A percentile compares a stretch with the other conserved stretches of the same genome.
These are phyloP conservation scores for Phaethornis superciliosus DNA, from an alignment of 2,113 vertebrate genomes.

Conservation along the genomic window DNA sequence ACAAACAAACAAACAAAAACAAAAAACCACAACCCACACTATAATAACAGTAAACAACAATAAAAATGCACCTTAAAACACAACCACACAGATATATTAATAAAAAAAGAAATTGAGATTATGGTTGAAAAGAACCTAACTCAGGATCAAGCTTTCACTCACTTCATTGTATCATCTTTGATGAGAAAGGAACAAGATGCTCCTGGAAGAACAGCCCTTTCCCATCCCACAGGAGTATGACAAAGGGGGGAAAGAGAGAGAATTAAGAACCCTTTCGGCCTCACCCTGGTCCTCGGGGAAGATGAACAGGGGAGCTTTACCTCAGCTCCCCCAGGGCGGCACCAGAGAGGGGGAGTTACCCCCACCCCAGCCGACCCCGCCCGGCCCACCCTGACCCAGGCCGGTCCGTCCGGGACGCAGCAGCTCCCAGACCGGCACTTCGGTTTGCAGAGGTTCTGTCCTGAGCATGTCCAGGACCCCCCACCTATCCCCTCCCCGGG, in stretches of 20 bases:
- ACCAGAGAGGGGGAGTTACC: neutral
- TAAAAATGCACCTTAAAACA: neutral
- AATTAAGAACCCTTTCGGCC: neutral
- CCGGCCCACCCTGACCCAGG: neutral
- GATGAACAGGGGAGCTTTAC: accelerated
- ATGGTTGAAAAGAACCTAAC: neutral
- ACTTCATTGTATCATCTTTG: neutral
- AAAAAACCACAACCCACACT: too few species aligned
- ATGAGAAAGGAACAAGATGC: neutral
- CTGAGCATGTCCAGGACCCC: accelerated
- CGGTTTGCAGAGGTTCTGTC: too few species aligned
- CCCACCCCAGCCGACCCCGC: neutral
- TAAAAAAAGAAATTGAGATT: accelerated
- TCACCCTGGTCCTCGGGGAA: neutral
- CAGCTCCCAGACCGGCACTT: neutral
- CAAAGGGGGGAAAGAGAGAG: neutral
- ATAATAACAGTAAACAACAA: too few species aligned
- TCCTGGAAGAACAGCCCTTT: neutral
- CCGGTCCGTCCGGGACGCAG: too few species aligned
- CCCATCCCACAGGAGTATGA: neutral
- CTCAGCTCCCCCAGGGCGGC: accelerated
- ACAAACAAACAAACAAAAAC: too few species aligned
- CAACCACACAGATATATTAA: neutral
- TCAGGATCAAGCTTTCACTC: neutral
- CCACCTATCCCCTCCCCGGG: too few species aligned